These are phyloP conservation scores for Drosophila dunni DNA, from an alignment of 1,140 invertebrate species.

Conservation along the genomic window DNA sequence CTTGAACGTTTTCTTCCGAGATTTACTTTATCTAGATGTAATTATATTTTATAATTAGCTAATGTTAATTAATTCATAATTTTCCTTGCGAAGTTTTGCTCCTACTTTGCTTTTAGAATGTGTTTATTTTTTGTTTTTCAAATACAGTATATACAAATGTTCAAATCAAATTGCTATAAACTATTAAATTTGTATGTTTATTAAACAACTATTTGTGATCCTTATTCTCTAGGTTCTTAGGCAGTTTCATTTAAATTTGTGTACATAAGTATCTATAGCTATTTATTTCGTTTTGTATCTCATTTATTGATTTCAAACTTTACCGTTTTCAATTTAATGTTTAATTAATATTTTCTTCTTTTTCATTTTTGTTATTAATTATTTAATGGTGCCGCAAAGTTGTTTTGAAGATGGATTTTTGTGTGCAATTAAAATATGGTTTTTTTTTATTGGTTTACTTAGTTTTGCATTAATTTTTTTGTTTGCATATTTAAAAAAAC, in stretches of 20 bases:
- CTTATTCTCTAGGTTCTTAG: slow-evolving; percentile 73
- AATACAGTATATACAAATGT: slow-evolving; percentile 60
- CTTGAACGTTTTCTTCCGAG: slow-evolving; percentile 53
- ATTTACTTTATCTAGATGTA: slow-evolving; percentile 52
- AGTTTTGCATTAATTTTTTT: slow-evolving; percentile 22
- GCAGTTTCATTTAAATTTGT: slow-evolving; percentile 82
- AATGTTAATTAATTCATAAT: slow-evolving; percentile 49
- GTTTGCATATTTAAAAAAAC: slow-evolving; percentile 46
- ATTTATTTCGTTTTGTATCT: slow-evolving; percentile 55
- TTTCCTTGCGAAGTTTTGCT: slow-evolving; percentile 80
- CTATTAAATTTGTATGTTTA: slow-evolving; percentile 8
- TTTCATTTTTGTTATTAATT: slow-evolving; percentile 1
- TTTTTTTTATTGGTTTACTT: slow-evolving; percentile 56
- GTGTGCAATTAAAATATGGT: slow-evolving; percentile 72
- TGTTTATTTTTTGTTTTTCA: slow-evolving; percentile 8
- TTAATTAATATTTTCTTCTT: slow-evolving; percentile 1
- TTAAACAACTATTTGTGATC: slow-evolving; percentile 68
- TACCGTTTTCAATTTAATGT: slow-evolving; percentile 6
- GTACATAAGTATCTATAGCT: slow-evolving; percentile 48
- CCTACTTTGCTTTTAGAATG: slow-evolving; percentile 71
- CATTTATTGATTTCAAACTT: slow-evolving; percentile 49
- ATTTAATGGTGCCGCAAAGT: slow-evolving; percentile 62
- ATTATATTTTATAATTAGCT: slow-evolving; percentile 69
- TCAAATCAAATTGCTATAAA: slow-evolving; percentile 50
- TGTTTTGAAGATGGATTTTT: slow-evolving; percentile 57